These are phyloP conservation scores for Pantherophis vulpinus DNA, from an alignment of 2,797 vertebrate genomes.

Conservation along the genomic window DNA sequence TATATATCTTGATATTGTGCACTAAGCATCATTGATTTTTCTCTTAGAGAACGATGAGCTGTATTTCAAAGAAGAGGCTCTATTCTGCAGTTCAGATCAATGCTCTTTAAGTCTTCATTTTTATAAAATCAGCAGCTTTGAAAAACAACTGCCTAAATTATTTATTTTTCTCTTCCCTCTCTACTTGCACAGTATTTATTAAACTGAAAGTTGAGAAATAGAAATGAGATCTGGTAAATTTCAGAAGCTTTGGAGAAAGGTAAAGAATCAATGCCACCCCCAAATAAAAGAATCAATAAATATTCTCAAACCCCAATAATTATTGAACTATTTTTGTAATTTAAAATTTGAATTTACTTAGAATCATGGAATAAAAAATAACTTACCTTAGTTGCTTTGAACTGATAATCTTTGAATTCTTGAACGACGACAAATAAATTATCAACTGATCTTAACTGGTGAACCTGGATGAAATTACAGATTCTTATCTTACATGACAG, in stretches of 20 bases:
- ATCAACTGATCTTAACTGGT: slow-evolving; percentile 90
- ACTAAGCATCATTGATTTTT: not conserved
- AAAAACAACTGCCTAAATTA: not conserved
- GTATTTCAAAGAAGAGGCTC: not conserved
- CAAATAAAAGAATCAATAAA: not conserved
- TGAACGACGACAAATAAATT: slow-evolving; percentile 94
- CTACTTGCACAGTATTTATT: not conserved
- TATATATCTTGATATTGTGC: not conserved
- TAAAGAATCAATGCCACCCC: no score
- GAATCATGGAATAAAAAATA: not conserved
- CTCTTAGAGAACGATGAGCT: no score
- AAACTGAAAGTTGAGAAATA: not conserved
- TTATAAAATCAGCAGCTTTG: not conserved
- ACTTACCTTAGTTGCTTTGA: slow-evolving; percentile 89
- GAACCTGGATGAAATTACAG: slow-evolving; percentile 75
- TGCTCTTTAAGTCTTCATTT: not conserved
- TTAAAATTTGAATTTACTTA: accelerated
- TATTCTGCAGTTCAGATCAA: no score
- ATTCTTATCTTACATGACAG: not conserved
- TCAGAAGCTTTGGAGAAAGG: not conserved
- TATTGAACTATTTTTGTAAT: not conserved
- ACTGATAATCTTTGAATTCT: slow-evolving; percentile 84
- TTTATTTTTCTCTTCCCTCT: not conserved
- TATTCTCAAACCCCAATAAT: not conserved
- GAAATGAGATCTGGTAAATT: not conserved